Base-by-base conservation (phyloP, 2,113 vertebrate genomes). In the Perognathus longimembris region DNA sequence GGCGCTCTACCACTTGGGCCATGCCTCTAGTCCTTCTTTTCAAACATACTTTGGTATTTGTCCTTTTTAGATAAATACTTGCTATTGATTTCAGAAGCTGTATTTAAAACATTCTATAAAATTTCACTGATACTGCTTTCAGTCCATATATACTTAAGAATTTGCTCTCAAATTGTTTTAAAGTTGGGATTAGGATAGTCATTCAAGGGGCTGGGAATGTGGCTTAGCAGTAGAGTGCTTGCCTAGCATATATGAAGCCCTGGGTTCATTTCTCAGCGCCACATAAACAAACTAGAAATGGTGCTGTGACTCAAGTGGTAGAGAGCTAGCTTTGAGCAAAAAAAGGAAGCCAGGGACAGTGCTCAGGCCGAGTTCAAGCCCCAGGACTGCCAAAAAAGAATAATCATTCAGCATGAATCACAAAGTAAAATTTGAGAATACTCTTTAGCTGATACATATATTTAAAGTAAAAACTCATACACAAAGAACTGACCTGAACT, bases 1-100 rank as follows among this genome's bases (percentile, higher is more conserved):
- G n/a, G n/a, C n/a, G n/a, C n/a, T n/a, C n/a, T n/a, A n/a, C n/a
- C n/a, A n/a, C n/a, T n/a, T n/a, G n/a, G n/a, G n/a, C n/a, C n/a
- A n/a, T n/a, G n/a, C n/a, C n/a, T n/a, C n/a, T n/a, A n/a, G n/a
- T 75, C 64, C 57, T 61, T 22, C 6, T 70, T 36, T 32, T 82
- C 22, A 89, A 75, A 45, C 32, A 81, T 59, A 34, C 17, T 84
- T 91, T 94, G 26, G 3, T 34, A 71, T 67, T 88, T 22, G 3
- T 76, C n/a, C n/a, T 42, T 85, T 63, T 88, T 69, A 85, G 50
- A 24, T 76, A 91, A 69, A 32, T 91, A 63, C 59, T 82, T 82
- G 32, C 2, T 73, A 0, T 85, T 85, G 64, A 76, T 30, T 77
- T 89, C 1, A 77, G 8, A 66, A 69, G 3, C 77, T 85, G 30